These are phyloP conservation scores for Oryzias celebensis DNA, from an alignment of 2,113 vertebrate genomes.

Conservation along the genomic window DNA sequence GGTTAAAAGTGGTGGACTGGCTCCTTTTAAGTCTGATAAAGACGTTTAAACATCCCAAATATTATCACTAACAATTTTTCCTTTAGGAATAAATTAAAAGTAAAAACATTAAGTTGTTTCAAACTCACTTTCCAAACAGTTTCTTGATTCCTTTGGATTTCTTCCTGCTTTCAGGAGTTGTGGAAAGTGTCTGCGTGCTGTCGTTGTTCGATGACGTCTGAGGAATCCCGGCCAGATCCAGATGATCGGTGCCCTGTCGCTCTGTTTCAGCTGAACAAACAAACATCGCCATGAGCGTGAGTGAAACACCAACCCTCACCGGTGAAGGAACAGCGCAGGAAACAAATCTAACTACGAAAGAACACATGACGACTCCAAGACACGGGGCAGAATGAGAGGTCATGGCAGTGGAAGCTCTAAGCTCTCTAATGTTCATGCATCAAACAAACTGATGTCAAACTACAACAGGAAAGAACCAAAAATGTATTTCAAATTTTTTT, in stretches of 20 bases:
- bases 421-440: slow-evolving; percentile 42
- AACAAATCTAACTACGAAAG: slow-evolving; percentile 10
- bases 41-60: background rate
- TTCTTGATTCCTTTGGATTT: slow-evolving; percentile 94
- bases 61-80: background rate
- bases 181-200: slow-evolving; percentile 81
- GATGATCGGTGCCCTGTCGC: slow-evolving; percentile 84
- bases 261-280: slow-evolving; percentile 87
- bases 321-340: slow-evolving; percentile 10
- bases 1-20: slow-evolving; percentile 94
- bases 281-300: slow-evolving; percentile 28
- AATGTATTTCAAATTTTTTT: background rate
- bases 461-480: slow-evolving; percentile 5
- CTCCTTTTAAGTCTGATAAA: slow-evolving; percentile 87
- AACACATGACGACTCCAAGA: slow-evolving; percentile 26
- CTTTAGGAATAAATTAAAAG: background rate
- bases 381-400: slow-evolving; percentile 10
- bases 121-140: slow-evolving; percentile 91
- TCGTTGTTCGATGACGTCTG: slow-evolving; percentile 78
- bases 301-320: background rate
- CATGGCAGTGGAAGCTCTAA: slow-evolving; percentile 11
- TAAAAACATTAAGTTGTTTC: background rate
- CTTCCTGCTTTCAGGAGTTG: slow-evolving; percentile 88
- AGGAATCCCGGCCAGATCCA: slow-evolving; percentile 87
- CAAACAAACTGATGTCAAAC: background rate